Conservation (phyloP, 1,140 invertebrate species). For the Dendrolimus punctatus region DNA sequence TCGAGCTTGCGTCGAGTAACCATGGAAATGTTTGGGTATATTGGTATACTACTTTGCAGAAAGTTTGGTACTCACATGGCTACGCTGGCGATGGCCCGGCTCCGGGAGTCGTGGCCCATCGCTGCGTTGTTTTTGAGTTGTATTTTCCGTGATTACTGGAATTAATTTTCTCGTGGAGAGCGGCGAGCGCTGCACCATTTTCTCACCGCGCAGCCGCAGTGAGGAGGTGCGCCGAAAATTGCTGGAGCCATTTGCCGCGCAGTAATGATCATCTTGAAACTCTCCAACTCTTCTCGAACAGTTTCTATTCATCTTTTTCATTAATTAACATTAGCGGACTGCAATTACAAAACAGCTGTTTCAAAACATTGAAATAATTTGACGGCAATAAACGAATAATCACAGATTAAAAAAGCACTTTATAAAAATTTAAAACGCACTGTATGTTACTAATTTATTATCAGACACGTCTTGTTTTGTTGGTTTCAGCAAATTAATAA, state of each 20-base stretch:
- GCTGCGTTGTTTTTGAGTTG: conserved; percentile 50
- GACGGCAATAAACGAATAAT: background rate
- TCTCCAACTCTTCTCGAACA: conserved; percentile 51
- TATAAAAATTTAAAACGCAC: too few species aligned
- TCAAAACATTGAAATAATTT: conserved; percentile 10
- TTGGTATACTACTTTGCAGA: background rate
- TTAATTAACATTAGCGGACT: conserved; percentile 51
- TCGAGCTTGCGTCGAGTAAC: conserved; percentile 15
- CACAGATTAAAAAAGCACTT: too few species aligned
- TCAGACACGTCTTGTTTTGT: too few species aligned
- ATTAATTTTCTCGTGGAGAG: conserved; percentile 62
- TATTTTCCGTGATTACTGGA: conserved; percentile 67
- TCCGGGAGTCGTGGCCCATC: conserved; percentile 57
- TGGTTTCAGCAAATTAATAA: too few species aligned
- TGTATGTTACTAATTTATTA: too few species aligned
- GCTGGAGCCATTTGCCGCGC: conserved; percentile 58
- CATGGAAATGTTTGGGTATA: conserved; percentile 15
- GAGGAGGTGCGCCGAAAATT: conserved; percentile 65
- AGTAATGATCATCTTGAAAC: conserved; percentile 60
- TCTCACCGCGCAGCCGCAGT: conserved; percentile 70
- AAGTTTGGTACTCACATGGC: conserved; percentile 47
- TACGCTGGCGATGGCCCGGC: conserved; percentile 57
- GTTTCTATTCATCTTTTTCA: conserved; percentile 62
- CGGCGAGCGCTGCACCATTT: conserved; percentile 68
- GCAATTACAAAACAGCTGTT: conserved; percentile 48